Conservation (phyloP, 2,797 vertebrate genomes). For the Rhinella marina region DNA sequence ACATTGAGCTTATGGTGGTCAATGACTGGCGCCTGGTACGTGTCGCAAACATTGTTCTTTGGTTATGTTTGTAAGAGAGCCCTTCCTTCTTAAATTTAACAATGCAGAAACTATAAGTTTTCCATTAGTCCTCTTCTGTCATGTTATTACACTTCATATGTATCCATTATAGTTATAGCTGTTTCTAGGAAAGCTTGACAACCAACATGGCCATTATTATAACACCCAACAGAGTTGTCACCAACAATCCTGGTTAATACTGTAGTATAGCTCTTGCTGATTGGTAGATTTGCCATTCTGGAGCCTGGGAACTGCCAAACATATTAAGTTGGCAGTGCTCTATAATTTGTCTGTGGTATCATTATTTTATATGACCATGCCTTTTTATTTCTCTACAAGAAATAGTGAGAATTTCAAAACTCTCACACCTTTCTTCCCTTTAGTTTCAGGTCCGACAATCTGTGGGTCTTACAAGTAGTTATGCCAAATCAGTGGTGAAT, state of each 20-base stretch:
- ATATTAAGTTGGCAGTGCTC: no score
- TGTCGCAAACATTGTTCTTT: neutral
- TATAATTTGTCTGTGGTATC: neutral
- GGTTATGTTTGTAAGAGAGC: neutral
- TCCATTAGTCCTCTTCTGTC: neutral
- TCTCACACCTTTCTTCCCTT: neutral
- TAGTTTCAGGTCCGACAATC: slow-evolving; percentile 84
- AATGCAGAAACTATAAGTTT: neutral
- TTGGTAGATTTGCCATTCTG: neutral
- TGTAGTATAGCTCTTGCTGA: neutral
- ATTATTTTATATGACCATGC: neutral
- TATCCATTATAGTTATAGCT: neutral
- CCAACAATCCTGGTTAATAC: neutral
- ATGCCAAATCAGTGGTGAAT: slow-evolving; percentile 94
- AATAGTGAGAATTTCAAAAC: neutral
- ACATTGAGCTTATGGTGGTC: slow-evolving; percentile 93
- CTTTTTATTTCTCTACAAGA: neutral
- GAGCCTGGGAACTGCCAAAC: no score
- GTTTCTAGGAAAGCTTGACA: neutral
- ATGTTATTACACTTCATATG: neutral
- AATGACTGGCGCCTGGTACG: slow-evolving; percentile 92
- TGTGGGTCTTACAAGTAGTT: slow-evolving; percentile 89
- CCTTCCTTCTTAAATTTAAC: neutral
- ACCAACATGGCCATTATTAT: neutral
- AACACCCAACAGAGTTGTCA: neutral